Base-by-base conservation (phyloP, 1,140 invertebrate species). In the Brachionus rubens region DNA sequence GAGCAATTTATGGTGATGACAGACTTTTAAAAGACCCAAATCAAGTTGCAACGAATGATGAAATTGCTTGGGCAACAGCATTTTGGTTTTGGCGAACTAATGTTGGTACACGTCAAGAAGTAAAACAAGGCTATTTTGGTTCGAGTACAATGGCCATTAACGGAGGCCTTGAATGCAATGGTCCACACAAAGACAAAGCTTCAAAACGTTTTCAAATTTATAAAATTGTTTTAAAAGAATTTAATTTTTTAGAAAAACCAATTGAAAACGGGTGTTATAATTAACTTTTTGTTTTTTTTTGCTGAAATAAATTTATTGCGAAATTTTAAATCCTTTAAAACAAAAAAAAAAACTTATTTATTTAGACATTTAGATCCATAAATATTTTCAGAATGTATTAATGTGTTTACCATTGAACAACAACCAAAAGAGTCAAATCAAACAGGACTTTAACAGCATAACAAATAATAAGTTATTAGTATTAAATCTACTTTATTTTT, bases 11-110 rank as follows among this genome's bases (percentile, higher is more conserved):
- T 28, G 41, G 41, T 47, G 75, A 76, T 43, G 48, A 50, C 16
- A 54, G 52, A 30, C 40, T 76, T 33, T 54, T 78, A 36, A 72
- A 56, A 54, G 54, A 78, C 16, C 77, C 77, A 3, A 67, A 78
- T 14, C 54, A 75, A 41, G 77, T 77, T 1, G 67, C 76, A 12
- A 26, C 16, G 30, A 78, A 76, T 59, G 77, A 78, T 14, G 50
- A 46, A 19, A 30, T 24, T 30, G 76, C 77, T 28, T 78, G 77
- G 77, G 65, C 30, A 33, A 77, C 77, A n/a, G 76, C 77, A 16
- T 78, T 77, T 68, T 78, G 77, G 77, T 78, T 75, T 46, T 78
- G 77, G 77, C 75, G 72, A 16, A 41, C 56, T 12, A 70, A 77
- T 50, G 77, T 78, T 26, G 77, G 78, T 52, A 16, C 36, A 36